A percentile compares a stretch with the other conserved stretches of the same genome.
Conservation (phyloP, 2,888 invertebrate species). For the Eupeodes luniger region DNA sequence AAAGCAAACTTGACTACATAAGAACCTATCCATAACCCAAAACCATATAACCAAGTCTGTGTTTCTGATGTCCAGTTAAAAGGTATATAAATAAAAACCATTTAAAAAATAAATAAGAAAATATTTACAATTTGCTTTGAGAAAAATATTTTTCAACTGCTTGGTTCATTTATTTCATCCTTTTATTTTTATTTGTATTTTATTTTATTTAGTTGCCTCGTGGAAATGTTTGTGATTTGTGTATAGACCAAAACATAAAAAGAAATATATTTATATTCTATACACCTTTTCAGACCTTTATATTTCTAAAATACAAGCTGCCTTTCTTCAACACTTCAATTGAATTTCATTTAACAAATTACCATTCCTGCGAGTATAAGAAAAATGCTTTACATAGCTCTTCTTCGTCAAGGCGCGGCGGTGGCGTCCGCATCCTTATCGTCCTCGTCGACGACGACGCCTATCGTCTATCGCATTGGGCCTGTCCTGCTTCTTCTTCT, state of each 20-base stretch:
- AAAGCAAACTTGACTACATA: too few species aligned
- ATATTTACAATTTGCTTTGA: conserved; percentile 37
- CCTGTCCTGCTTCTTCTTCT: background rate
- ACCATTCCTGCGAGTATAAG: conserved; percentile 1
- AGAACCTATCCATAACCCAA: too few species aligned
- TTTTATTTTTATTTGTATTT: background rate
- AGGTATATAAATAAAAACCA: background rate
- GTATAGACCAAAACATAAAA: conserved; percentile 16
- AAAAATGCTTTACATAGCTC: background rate
- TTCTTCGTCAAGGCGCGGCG: background rate
- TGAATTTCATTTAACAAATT: conserved; percentile 34
- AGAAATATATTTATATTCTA: conserved; percentile 9
- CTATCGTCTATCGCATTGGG: background rate
- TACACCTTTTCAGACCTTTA: background rate
- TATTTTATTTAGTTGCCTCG: background rate
- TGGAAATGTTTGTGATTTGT: conserved; percentile 23
- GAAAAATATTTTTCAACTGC: conserved; percentile 7
- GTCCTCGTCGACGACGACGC: too few species aligned
- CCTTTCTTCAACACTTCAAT: conserved; percentile 26
- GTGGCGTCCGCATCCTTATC: too few species aligned
- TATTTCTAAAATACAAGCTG: conserved; percentile 4
- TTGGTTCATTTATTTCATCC: conserved; percentile 37
- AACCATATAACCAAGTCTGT: too few species aligned
- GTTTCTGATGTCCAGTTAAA: too few species aligned
- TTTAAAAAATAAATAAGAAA: conserved; percentile 28